Evolutionary conservation across 2,113 vertebrate species (phyloP).

Genomic region (Pangasianodon gigas): DNA sequence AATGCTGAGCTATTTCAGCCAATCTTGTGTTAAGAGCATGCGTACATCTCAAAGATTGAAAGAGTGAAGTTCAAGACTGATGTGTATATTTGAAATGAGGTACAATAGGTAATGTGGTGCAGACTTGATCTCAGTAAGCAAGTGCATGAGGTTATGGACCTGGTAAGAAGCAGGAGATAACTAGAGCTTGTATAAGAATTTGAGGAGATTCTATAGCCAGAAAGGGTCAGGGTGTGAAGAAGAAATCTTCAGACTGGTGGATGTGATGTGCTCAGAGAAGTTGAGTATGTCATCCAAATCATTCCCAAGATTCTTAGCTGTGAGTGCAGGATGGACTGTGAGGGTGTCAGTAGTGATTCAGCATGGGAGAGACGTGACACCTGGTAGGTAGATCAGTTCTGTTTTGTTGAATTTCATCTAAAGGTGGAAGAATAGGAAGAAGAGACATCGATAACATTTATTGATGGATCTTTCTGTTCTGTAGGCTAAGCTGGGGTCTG

Average conservation of each 20-base stretch:
- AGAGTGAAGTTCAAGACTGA: not conserved
- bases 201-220: not conserved
- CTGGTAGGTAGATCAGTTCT: not conserved
- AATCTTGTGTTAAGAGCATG: no score
- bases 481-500: constrained; percentile 94
- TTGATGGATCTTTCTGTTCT: not conserved
- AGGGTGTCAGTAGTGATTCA: no score
- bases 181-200: not conserved
- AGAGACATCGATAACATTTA: not conserved
- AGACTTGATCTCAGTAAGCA: not conserved
- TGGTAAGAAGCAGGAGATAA: not conserved
- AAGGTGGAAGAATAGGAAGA: not conserved
- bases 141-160: not conserved
- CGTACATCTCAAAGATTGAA: not conserved
- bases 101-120: not conserved
- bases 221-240: not conserved
- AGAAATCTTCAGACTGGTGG: not conserved
- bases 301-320: not conserved
- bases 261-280: not conserved
- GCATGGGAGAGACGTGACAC: not conserved
- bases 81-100: not conserved
- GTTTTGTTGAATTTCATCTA: not conserved
- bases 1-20: not conserved
- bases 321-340: not conserved
- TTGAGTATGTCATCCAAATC: not conserved